Base-by-base conservation (phyloP, 1,140 invertebrate species). In the Orius insidiosus region DNA sequence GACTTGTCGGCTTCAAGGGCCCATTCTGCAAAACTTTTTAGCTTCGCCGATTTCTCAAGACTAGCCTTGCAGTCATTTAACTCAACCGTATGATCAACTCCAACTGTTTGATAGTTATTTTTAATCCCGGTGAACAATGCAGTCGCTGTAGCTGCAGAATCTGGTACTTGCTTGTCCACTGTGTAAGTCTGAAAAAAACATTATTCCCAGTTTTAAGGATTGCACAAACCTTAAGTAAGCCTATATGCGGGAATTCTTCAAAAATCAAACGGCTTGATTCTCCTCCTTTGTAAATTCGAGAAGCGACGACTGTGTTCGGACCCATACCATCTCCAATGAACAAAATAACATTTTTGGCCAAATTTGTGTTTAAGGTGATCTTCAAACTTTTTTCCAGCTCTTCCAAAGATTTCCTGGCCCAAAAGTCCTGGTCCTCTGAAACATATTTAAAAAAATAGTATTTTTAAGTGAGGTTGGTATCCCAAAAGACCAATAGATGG, bases 251-350 rank as follows among this genome's bases (percentile, higher is more conserved):
- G 82, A 93, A 90, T 39, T 72, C 72, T 57, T 93, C 89, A 68
- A 82, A 93, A 0, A 68, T 61, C 8, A 93, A 66, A 40, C 68
- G 63, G 47, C 77, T 75, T 5, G 69, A 68, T 55, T 85, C 84
- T 1, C 78, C 75, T 7, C 45, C 48, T 13, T 69, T 70, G 57
- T 77, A 78, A 47, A 86, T 85, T 47, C 92, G 68, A 0, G 81
- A 74, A 0, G 89, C 85, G 0, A 88, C 89, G 13, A 89, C 70
- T 0, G 89, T 93, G 30, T 85, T 78, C 0, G 85, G 71, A 5
- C 89, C 88, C 89, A 97, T 94, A 1, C 92, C 90, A 58, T 95
- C 89, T 0, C 89, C 92, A 8, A 95, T 65, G 57, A 95, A 95
- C 0, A 95, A 51, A 15, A 95, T 85, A 0, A 93, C 78, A 61